A percentile compares a stretch with the other conserved stretches of the same genome.
phyloP scores from a whole-genome alignment of 2,113 vertebrate genomes.

The Crotalus helleri region DNA sequence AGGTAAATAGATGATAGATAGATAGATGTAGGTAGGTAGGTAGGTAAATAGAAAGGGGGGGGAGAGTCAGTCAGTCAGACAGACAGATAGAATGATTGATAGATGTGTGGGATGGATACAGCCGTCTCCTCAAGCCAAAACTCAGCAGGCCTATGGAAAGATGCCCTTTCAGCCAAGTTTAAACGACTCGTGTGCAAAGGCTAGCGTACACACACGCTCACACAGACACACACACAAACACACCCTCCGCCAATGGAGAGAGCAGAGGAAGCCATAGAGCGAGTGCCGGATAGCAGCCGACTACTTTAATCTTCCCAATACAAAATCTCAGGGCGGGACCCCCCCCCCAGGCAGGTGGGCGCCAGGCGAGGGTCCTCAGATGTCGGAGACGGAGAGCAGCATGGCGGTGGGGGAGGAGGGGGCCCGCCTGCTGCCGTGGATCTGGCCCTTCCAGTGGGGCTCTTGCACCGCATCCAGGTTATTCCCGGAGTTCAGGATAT shows the following conservation, averaged over 20 bases:
- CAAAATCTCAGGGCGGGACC: neutral
- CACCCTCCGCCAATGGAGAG: neutral
- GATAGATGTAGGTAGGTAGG: too few species aligned
- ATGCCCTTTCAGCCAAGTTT: neutral
- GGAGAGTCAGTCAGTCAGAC: too few species aligned
- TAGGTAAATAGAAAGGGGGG: too few species aligned
- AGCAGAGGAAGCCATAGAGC: too few species aligned
- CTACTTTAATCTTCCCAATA: neutral
- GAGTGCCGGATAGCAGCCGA: too few species aligned
- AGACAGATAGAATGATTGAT: too few species aligned
- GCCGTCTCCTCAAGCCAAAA: too few species aligned
- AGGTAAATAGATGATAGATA: too few species aligned
- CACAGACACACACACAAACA: neutral
- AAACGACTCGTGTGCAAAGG: neutral
- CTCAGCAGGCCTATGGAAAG: too few species aligned
- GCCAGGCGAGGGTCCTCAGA: neutral
- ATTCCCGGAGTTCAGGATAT: neutral
- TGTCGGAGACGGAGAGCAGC: neutral
- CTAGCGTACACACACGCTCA: neutral
- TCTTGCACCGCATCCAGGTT: neutral
- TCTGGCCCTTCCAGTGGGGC: conserved; percentile 15
- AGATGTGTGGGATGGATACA: too few species aligned
- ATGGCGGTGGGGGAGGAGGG: neutral
- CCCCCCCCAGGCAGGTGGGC: neutral
- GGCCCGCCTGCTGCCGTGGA: neutral